Base-by-base conservation (phyloP, 1,140 invertebrate species). In the Cydia fagiglandana region DNA sequence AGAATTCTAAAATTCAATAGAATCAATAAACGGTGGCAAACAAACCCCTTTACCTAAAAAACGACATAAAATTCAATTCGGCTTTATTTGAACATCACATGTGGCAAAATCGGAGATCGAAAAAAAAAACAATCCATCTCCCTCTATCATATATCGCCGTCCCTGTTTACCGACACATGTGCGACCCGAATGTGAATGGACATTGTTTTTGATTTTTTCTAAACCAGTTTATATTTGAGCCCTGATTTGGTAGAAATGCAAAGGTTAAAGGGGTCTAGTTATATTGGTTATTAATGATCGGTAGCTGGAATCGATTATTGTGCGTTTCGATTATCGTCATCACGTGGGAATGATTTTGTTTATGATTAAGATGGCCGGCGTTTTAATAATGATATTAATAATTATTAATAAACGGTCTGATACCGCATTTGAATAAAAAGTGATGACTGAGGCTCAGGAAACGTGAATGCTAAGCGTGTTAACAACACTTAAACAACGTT, bases 71-170 rank as follows among this genome's bases (percentile, higher is more conserved):
- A 24, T 34, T 6, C 15, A 34, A 70, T n/a, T 38, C 66, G 34
- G 34, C 34, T 70, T 68, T 41, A 70, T 68, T 34, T 28, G 30
- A n/a, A 34, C 64, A 56, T 56, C 64, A 75, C 79, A 80, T 78
- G 75, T 80, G 79, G 81, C 77, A 30, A 82, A 82, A 82, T 82
- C 81, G 81, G 77, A 79, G 77, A 34, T 77, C 68, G 79, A 78
- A 81, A 80, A 76, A 76, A 81, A 77, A 76, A 74, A 68, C 73
- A 81, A 81, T 77, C 73, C 56, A 73, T 75, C 78, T 24, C 76
- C 2, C 9, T 79, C 64, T 24, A 1, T 17, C 20, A 70, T 78
- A 76, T 79, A 77, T 30, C 74, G 20, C 34, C 13, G 34, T 81
- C 77, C 41, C 61, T 61, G 4, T 77, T 64, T 73, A 20, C 5